Base-by-base conservation (phyloP, 1,140 invertebrate species). In the Drosophila lowei region DNA sequence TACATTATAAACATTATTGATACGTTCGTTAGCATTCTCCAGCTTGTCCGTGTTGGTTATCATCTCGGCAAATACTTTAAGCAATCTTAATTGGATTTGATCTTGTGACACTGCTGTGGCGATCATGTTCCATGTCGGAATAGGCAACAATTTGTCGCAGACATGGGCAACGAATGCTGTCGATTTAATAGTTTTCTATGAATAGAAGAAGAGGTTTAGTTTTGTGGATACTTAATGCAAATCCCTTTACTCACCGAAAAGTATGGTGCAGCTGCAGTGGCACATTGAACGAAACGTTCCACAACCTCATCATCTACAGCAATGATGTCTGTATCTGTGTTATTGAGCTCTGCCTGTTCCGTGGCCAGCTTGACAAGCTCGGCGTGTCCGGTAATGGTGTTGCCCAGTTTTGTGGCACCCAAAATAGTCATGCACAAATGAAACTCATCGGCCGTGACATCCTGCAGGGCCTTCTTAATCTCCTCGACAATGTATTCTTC, bases 371-470 rank as follows among this genome's bases (percentile, higher is more conserved):
- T 95, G 21, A 98, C 94, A 25, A 99, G 91, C 90, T 97, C 95
- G 78, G 97, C 95, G 88, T 98, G 96, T 7, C 97, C 97, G 68
- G 93, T 93, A 16, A 96, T 93, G 38, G 96, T 96, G 72, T 95
- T 95, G 48, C 96, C 95, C 46, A 97, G 93, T 91, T 95, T 95
- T 8, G 98, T 95, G 92, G 94, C 94, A 1, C 94, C 94, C 66
- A 99, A 92, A 57, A 98, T 93, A 16, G 95, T 95, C 95, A 99
- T 97, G 34, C 99, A 94, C 49, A 95, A 93, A 65, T 97, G 95
- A 92, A 98, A 98, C 92, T 99, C 98, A 77, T 98, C 97, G 52
- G 96, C 96, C 42, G 96, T 97, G 9, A 97, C 95, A 93, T 97
- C 96, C 95, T 95, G 94, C 71, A 97, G 92, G 61, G 97, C 95